Base-by-base conservation (phyloP, 2,797 vertebrate genomes). In the Steatocranus sp. region DNA sequence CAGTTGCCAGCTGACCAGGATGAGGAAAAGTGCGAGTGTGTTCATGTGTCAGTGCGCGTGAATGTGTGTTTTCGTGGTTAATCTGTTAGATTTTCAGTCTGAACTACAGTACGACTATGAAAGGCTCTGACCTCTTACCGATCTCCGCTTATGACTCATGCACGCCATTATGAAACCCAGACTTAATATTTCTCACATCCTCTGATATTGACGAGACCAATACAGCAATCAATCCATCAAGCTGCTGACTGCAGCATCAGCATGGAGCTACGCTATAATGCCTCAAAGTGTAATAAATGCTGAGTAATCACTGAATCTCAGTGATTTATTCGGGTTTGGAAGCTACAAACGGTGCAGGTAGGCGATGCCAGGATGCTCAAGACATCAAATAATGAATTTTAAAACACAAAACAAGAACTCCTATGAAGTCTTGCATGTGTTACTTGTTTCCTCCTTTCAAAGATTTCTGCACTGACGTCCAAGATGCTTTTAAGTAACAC, bases 111-210 rank as follows among this genome's bases (percentile, higher is more conserved):
- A 83, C 76, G 88, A 92, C 83, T 85, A 75, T 89, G 86, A 93
- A 89, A 87, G 87, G 83, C 86, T 83, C 87, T 93, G 89, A 92
- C 94, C 89, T 88, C 91, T 89, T 77, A 92, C 76, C 17, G 81
- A 93, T 93, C 91, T 95, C 78, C 80, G 7, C 88, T 74, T 93
- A 95, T 96, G 96, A 96, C 89, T 96, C 95, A 96, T 84, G 84
- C 73, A 63, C 32, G 2, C 30, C 5, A 85, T 85, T 83, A 56
- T 87, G 90, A 92, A 94, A 94, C 89, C 85, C 27, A 91, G 68
- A 84, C 83, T 90, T 94, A 88, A 92, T 94, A 90, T 91, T 93
- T 93, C 91, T 94, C 90, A 91, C 91, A 93, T 94, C 90, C 91
- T 89, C 89, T 85, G 75, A 94, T 93, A 93, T 84, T 78, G 81